phyloP scores from a whole-genome alignment of 30 jellyfish, hydroid and myxozoan species.

The Cassiopea andromeda region DNA sequence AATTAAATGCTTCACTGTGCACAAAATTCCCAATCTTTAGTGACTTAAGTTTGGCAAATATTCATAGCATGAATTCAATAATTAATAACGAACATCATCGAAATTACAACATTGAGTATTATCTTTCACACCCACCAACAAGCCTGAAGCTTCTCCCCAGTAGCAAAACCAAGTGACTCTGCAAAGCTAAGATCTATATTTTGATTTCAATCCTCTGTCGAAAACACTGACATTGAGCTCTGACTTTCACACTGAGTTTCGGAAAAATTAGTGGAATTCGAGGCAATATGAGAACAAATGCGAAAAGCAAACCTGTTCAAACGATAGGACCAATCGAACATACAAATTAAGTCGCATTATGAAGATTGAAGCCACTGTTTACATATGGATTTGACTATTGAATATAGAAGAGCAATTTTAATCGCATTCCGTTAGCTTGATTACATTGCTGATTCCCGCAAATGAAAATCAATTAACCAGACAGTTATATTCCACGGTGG shows the following conservation, averaged over 20 bases:
- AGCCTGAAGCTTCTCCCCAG: too few species aligned
- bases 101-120: too few species aligned
- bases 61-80: too few species aligned
- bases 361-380: slow-evolving; percentile 10
- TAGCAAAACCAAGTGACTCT: too few species aligned
- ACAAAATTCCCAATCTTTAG: too few species aligned
- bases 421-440: slow-evolving; percentile 13
- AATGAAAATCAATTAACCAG: slow-evolving; percentile 27
- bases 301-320: neutral
- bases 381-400: slow-evolving; percentile 21
- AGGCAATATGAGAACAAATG: slow-evolving; percentile 1
- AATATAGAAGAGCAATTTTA: slow-evolving; percentile 5
- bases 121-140: too few species aligned
- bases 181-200: too few species aligned
- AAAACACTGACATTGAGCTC: neutral
- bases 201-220: neutral
- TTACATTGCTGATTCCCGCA: slow-evolving; percentile 35
- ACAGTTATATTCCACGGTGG: slow-evolving; percentile 15
- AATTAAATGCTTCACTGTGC: too few species aligned
- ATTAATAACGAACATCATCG: too few species aligned
- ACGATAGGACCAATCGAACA: neutral
- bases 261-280: neutral
- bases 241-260: neutral
- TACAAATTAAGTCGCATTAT: slow-evolving; percentile 9
- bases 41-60: too few species aligned